phyloP scores from a whole-genome alignment of 2,113 vertebrate genomes.

The Hymenochirus boettgeri region DNA sequence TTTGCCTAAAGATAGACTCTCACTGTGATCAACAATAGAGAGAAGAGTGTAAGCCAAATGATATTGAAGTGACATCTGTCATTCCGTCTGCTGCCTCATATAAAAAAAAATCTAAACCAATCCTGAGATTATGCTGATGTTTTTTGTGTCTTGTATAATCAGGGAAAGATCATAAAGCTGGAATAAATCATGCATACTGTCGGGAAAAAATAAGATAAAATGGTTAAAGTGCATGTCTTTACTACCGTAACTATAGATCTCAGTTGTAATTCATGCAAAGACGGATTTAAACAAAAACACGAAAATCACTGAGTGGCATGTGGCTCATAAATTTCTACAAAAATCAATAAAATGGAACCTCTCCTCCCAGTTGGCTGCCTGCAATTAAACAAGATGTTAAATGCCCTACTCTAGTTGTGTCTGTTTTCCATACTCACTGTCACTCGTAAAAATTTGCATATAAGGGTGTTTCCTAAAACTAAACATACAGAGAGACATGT shows the following conservation, averaged over 20 bases:
- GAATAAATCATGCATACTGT: slow-evolving; percentile 39
- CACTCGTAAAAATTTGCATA: no score
- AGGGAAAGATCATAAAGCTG: slow-evolving; percentile 38
- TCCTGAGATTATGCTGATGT: slow-evolving; percentile 48
- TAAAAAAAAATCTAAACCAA: slow-evolving; percentile 51
- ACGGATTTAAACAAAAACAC: slow-evolving; percentile 17
- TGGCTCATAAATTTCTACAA: no score
- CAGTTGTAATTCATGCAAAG: slow-evolving; percentile 16
- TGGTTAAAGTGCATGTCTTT: slow-evolving; percentile 17
- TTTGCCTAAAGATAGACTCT: slow-evolving; percentile 50
- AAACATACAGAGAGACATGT: no score
- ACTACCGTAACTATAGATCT: not conserved
- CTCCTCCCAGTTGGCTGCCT: no score
- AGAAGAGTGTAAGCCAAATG: slow-evolving; percentile 53
- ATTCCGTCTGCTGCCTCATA: slow-evolving; percentile 58
- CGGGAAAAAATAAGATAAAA: slow-evolving; percentile 8
- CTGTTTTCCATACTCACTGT: no score
- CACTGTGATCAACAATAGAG: slow-evolving; percentile 51
- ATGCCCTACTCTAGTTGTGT: no score
- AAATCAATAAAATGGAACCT: no score
- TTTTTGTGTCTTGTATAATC: slow-evolving; percentile 46
- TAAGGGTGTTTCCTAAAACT: no score
- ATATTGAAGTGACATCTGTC: slow-evolving; percentile 65
- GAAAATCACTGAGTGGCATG: no score
- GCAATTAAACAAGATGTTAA: no score